Evolutionary conservation across 2,888 invertebrate species (phyloP).

Genomic region (Caenorhabditis sp.): DNA sequence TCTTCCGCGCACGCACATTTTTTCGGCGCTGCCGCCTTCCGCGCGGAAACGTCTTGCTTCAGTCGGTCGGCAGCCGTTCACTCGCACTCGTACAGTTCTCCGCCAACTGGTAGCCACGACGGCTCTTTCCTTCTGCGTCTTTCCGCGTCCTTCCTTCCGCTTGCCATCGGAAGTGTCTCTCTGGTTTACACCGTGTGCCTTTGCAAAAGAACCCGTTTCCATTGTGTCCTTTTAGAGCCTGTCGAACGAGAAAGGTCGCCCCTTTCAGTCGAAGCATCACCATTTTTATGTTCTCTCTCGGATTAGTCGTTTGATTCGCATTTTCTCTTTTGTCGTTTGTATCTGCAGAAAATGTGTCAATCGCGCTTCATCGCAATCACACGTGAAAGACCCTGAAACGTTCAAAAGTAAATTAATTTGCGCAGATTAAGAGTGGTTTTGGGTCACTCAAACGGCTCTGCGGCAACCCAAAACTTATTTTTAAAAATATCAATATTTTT

Average conservation of each 20-base stretch:
- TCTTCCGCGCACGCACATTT: conserved; percentile 30
- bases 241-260: not conserved
- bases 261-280: not conserved
- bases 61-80: not conserved
- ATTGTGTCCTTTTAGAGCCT: conserved; percentile 48
- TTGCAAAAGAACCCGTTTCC: conserved; percentile 33
- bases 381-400: too few species aligned
- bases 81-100: conserved; percentile 14
- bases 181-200: conserved; percentile 33
- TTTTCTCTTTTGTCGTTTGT: not conserved
- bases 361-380: too few species aligned
- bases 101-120: conserved; percentile 2
- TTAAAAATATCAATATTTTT: too few species aligned
- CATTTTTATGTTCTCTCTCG: too few species aligned
- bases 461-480: too few species aligned
- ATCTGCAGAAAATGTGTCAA: too few species aligned
- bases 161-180: conserved; percentile 16
- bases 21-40: conserved; percentile 2
- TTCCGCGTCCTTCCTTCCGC: not conserved
- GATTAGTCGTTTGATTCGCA: not conserved
- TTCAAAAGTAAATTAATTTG: too few species aligned
- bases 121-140: not conserved
- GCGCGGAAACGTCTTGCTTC: conserved; percentile 16
- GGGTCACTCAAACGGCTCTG: too few species aligned
- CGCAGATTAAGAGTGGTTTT: too few species aligned